Conservation (phyloP, 1,140 invertebrate species). For the Lordiphosa stackelbergi region DNA sequence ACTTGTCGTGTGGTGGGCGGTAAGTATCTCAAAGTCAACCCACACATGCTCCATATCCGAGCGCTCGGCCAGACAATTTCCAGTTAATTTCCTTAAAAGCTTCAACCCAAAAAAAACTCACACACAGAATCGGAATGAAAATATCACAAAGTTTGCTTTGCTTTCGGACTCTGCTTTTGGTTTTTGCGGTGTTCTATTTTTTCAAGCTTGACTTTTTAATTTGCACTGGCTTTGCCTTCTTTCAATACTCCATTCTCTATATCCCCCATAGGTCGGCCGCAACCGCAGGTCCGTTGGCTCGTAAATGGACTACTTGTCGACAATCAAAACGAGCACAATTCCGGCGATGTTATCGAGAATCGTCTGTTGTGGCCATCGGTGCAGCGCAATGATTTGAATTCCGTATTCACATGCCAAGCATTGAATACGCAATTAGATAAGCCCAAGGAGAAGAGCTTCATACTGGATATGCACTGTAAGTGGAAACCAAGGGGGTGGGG, state of each 20-base stretch:
- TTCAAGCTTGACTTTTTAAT: conserved; percentile 70
- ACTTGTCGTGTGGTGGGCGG: conserved; percentile 81
- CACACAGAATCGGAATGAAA: conserved; percentile 52
- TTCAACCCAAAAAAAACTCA: conserved; percentile 52
- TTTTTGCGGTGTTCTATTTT: conserved; percentile 36
- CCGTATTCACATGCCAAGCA: conserved; percentile 90
- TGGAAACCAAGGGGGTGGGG: conserved; percentile 45
- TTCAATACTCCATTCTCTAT: conserved; percentile 3
- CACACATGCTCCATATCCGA: conserved; percentile 40
- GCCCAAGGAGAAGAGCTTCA: conserved; percentile 85
- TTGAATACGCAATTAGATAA: conserved; percentile 88
- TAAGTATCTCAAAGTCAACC: conserved; percentile 71
- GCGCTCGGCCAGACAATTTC: conserved; percentile 72
- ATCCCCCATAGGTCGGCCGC: conserved; percentile 79
- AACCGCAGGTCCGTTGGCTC: conserved; percentile 83
- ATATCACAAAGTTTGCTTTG: conserved; percentile 68
- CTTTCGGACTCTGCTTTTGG: conserved; percentile 26
- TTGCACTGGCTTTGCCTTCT: conserved; percentile 30
- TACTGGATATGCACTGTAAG: conserved; percentile 90
- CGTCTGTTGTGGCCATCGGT: conserved; percentile 86
- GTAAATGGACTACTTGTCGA: conserved; percentile 87
- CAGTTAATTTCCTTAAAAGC: conserved; percentile 77
- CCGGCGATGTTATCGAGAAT: conserved; percentile 91
- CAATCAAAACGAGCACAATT: conserved; percentile 88
- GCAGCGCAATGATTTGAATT: conserved; percentile 86